Percentiles rank a stretch among this genome's conserved stretches.
These are phyloP conservation scores for Geotrupes spiniger DNA, from an alignment of 2,888 invertebrate genomes.

Conservation along the genomic window DNA sequence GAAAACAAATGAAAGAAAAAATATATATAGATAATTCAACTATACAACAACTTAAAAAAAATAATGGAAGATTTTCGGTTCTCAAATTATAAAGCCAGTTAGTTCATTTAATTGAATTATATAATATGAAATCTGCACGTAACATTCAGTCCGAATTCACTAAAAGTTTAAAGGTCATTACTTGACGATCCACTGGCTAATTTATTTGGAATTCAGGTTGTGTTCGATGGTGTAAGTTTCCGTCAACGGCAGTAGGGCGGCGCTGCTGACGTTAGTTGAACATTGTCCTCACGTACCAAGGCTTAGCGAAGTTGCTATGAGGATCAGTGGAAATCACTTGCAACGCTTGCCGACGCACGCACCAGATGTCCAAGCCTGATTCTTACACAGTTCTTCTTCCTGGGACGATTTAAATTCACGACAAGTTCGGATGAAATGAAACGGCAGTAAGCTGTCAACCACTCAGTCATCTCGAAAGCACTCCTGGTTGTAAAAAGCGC, in stretches of 20 bases:
- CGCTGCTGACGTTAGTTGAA: conserved; percentile 25
- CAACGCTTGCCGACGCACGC: conserved; percentile 24
- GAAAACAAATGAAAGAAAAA: too few relatives aligned
- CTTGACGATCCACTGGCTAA: conserved; percentile 22
- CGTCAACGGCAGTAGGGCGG: conserved; percentile 20
- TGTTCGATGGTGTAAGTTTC: conserved; percentile 19
- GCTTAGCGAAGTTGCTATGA: conserved; percentile 26
- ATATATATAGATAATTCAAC: too few relatives aligned
- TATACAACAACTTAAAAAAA: too few relatives aligned
- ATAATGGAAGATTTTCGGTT: too few relatives aligned
- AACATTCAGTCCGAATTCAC: too few relatives aligned
- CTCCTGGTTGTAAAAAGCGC: conserved; percentile 13
- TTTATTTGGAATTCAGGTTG: conserved; percentile 24
- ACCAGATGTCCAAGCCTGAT: conserved; percentile 15
- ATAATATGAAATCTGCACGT: too few relatives aligned
- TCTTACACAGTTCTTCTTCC: too few relatives aligned
- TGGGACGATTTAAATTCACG: conserved; percentile 24
- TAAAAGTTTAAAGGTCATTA: conserved; percentile 25
- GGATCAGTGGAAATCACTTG: conserved; percentile 31
- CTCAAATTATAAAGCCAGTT: too few relatives aligned
- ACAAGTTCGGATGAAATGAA: conserved; percentile 21
- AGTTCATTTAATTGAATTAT: too few relatives aligned
- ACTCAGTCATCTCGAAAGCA: conserved; percentile 24
- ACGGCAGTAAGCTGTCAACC: conserved; percentile 23
- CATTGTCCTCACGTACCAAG: conserved; percentile 30